Conservation (phyloP, 2,797 vertebrate genomes). For the Semotilus atromaculatus region DNA sequence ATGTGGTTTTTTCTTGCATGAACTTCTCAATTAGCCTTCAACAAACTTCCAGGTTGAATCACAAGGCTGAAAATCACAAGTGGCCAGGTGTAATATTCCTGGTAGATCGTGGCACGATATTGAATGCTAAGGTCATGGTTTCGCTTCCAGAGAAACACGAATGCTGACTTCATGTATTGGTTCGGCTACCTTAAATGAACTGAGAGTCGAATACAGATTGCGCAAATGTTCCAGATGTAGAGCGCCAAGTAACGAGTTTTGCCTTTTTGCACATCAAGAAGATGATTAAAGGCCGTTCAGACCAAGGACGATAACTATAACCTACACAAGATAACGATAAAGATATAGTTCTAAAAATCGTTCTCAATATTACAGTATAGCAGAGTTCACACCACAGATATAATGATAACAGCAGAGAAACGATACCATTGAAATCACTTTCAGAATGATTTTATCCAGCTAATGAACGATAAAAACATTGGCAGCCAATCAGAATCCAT, state of each 20-base stretch:
- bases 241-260: not conserved
- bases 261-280: not conserved
- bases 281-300: not conserved
- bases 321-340: too few species aligned
- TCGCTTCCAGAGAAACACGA: not conserved
- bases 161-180: not conserved
- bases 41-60: not conserved
- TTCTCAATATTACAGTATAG: too few species aligned
- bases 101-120: not conserved
- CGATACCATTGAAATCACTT: too few species aligned
- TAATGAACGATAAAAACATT: too few species aligned
- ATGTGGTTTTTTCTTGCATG: slow-evolving; percentile 7
- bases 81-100: not conserved
- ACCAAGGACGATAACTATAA: too few species aligned
- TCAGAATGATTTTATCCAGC: too few species aligned
- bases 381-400: too few species aligned
- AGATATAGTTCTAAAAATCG: too few species aligned
- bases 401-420: too few species aligned
- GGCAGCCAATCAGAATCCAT: too few species aligned
- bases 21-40: not conserved
- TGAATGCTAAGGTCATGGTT: not conserved
- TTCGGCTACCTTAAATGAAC: not conserved
- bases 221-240: not conserved
- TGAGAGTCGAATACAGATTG: not conserved
- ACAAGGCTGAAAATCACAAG: not conserved